These are phyloP conservation scores for Rhagium mordax DNA, from an alignment of 2,888 invertebrate genomes.

Conservation along the genomic window DNA sequence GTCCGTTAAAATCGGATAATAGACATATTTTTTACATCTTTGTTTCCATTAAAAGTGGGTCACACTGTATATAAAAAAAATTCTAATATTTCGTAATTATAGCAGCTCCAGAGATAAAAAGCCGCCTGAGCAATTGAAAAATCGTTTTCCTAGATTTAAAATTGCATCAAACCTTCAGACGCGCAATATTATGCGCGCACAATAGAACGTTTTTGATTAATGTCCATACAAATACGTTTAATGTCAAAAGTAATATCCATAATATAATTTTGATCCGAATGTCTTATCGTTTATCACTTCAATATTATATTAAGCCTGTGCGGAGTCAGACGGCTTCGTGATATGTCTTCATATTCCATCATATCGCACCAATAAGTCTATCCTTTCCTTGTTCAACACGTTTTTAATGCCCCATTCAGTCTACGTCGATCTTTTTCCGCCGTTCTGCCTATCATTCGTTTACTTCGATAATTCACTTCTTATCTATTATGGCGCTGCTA, in stretches of 20 bases:
- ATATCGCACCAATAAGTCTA: constrained; percentile 2
- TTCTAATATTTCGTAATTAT: too few species aligned
- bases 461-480: constrained; percentile 14
- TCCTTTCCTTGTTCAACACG: constrained; percentile 8
- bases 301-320: not conserved
- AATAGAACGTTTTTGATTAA: constrained; percentile 6
- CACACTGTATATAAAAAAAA: too few species aligned
- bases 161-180: not conserved
- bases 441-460: constrained; percentile 13
- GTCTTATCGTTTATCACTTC: constrained; percentile 14
- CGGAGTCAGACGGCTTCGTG: not conserved
- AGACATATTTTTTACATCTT: too few species aligned
- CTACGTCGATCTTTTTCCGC: constrained; percentile 8
- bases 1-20: too few species aligned
- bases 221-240: not conserved
- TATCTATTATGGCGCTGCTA: constrained; percentile 14
- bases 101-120: not conserved
- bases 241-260: constrained; percentile 6
- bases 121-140: not conserved
- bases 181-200: not conserved
- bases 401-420: constrained; percentile 16
- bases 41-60: too few species aligned
- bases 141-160: not conserved
- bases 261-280: constrained; percentile 1
- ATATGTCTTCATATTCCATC: constrained; percentile 7